Evolutionary conservation across 2,797 vertebrate species (phyloP).

Genomic region (Gallirallus australis): DNA sequence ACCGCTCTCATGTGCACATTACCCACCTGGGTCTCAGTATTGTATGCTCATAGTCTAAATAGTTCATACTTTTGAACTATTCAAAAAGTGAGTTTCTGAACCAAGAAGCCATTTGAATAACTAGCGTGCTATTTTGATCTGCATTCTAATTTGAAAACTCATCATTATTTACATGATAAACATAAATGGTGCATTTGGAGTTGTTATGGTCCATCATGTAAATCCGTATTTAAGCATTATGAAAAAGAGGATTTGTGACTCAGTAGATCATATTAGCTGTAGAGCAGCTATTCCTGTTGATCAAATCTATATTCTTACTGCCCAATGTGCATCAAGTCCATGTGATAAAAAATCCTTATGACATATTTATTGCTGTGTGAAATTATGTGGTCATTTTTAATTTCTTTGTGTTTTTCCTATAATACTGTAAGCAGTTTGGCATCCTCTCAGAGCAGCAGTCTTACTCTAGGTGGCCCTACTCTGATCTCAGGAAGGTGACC

Average conservation of each 20-base stretch:
- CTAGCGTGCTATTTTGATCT: conserved; percentile 18
- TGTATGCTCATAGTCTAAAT: background rate
- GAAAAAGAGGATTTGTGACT: conserved; percentile 69
- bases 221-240: conserved; percentile 59
- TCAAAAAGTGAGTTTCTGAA: conserved; percentile 50
- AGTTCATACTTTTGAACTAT: background rate
- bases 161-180: conserved; percentile 66
- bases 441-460: background rate
- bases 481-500: background rate
- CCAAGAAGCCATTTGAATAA: conserved; percentile 57
- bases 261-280: conserved; percentile 59
- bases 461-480: background rate
- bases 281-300: conserved; percentile 45
- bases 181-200: conserved; percentile 53
- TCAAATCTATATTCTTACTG: conserved; percentile 62
- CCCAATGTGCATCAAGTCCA: background rate
- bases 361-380: conserved; percentile 61
- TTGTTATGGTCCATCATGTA: conserved; percentile 63
- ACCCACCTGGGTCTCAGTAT: background rate
- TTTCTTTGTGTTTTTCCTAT: conserved; percentile 12
- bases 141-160: conserved; percentile 65
- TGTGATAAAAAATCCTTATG: conserved; percentile 52
- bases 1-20: background rate
- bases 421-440: background rate
- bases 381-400: conserved; percentile 52